These are phyloP conservation scores for Aselliscus stoliczkanus DNA, from an alignment of 2,797 vertebrate species.

Conservation along the genomic window DNA sequence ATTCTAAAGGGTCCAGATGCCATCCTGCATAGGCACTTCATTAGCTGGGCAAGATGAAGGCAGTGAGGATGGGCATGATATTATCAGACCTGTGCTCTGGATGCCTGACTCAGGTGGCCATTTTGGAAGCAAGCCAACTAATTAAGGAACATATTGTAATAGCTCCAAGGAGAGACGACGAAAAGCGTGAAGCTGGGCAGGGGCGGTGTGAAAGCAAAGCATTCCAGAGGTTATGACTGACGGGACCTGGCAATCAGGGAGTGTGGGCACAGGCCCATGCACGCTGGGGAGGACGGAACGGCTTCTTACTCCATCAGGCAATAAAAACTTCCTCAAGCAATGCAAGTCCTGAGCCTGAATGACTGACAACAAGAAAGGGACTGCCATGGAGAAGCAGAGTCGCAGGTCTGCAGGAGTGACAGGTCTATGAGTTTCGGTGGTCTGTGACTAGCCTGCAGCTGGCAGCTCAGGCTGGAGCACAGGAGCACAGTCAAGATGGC, in stretches of 20 bases:
- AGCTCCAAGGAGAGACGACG: not conserved
- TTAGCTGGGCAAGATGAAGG: not conserved
- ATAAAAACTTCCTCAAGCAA: not conserved
- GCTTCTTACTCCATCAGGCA: not conserved
- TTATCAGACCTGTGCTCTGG: not conserved
- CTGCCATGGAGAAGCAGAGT: not conserved
- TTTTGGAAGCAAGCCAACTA: not conserved
- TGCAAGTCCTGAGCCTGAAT: not conserved
- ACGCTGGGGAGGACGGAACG: not conserved
- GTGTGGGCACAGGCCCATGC: rapidly evolving
- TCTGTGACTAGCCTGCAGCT: not conserved
- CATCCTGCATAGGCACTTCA: not conserved
- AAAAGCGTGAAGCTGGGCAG: not conserved
- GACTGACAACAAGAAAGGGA: not conserved
- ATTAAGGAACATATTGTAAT: not conserved
- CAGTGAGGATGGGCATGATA: not conserved
- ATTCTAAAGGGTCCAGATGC: not conserved
- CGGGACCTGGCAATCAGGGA: not conserved
- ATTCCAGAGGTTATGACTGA: not conserved
- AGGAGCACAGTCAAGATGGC: not conserved
- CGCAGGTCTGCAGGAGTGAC: not conserved
- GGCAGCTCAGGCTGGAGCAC: not conserved
- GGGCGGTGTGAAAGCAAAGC: not conserved
- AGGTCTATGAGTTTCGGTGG: not conserved
- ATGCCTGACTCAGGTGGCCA: not conserved